Percentiles rank a stretch among this genome's conserved stretches.
phyloP scores from a whole-genome alignment of 2,888 invertebrate genomes.

The Fragum fragum region DNA sequence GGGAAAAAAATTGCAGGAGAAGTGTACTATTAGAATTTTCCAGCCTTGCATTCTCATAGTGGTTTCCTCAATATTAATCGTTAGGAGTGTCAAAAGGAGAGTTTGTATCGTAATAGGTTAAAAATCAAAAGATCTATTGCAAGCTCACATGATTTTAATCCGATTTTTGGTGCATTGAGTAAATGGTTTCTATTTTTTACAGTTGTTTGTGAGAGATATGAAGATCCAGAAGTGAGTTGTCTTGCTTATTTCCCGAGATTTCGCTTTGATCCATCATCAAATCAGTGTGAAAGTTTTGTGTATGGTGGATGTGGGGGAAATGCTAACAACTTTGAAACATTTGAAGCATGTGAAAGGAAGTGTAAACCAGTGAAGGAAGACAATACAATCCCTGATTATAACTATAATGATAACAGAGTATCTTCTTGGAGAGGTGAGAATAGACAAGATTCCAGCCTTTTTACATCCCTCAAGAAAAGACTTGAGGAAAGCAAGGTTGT shows the following conservation, averaged over 20 bases:
- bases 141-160: no score
- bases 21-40: no score
- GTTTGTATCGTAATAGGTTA: no score
- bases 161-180: no score
- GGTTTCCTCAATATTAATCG: no score
- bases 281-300: slow-evolving; percentile 91
- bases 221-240: slow-evolving; percentile 83
- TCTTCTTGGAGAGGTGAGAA: slow-evolving; percentile 59
- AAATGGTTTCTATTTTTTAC: slow-evolving; percentile 23
- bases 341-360: slow-evolving; percentile 67
- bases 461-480: no score
- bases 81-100: no score
- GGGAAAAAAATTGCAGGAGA: no score
- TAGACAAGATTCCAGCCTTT: neutral
- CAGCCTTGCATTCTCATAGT: no score
- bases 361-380: slow-evolving; percentile 44
- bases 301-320: slow-evolving; percentile 95
- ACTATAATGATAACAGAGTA: slow-evolving; percentile 32
- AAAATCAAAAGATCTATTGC: no score
- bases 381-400: neutral
- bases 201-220: slow-evolving; percentile 69
- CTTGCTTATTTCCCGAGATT: slow-evolving; percentile 84
- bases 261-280: slow-evolving; percentile 90
- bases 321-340: slow-evolving; percentile 90
- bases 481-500: no score